Evolutionary conservation across 2,797 vertebrate genomes (phyloP).

Genomic region (Falco concolor): DNA sequence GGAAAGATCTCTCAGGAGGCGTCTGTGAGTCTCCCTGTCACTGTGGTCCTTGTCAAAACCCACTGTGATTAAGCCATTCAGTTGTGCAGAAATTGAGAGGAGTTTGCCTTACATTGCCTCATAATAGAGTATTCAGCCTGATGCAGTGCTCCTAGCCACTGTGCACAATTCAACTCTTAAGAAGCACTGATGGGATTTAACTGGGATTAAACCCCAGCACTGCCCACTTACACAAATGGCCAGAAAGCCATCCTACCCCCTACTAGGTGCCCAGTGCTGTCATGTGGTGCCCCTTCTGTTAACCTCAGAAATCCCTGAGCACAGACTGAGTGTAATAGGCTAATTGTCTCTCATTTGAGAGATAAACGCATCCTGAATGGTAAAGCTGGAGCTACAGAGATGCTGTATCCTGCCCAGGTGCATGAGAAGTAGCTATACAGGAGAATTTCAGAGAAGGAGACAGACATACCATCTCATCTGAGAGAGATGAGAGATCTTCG

Average conservation of each 20-base stretch:
- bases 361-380: not conserved
- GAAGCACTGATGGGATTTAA: constrained; percentile 60
- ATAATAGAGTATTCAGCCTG: constrained; percentile 24
- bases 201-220: constrained; percentile 42
- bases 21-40: not conserved
- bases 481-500: not conserved
- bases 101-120: not conserved
- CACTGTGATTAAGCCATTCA: not conserved
- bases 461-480: not conserved
- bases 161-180: constrained; percentile 43
- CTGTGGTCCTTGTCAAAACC: not conserved
- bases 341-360: constrained; percentile 6
- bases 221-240: constrained; percentile 60
- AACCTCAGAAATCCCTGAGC: constrained; percentile 57
- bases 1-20: not conserved
- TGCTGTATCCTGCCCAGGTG: not conserved
- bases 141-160: constrained; percentile 15
- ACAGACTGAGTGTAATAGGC: constrained; percentile 1
- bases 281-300: constrained; percentile 37
- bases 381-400: not conserved
- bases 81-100: not conserved
- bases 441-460: not conserved
- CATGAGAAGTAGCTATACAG: not conserved
- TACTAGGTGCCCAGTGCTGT: not conserved
- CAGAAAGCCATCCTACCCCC: constrained; percentile 24